Percentiles rank a stretch among this genome's conserved stretches.
These are phyloP conservation scores for Taxidea taxus DNA, from an alignment of 2,113 vertebrate genomes.

Conservation along the genomic window DNA sequence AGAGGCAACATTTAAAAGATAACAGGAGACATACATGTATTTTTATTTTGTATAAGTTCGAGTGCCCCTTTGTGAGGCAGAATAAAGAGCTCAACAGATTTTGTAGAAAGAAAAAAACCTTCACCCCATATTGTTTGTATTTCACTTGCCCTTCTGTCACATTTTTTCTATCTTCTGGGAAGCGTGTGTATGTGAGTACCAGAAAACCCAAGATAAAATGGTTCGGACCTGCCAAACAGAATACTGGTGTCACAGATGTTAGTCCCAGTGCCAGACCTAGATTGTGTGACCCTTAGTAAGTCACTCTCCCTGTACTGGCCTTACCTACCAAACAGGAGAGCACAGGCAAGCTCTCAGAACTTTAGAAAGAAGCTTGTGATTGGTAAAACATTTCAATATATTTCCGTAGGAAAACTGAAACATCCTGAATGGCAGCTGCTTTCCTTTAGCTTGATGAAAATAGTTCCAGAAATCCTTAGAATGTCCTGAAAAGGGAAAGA, in stretches of 20 bases:
- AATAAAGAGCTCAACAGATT: neutral
- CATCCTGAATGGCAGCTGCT: neutral
- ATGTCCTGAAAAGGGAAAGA: neutral
- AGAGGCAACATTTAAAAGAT: neutral
- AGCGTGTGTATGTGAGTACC: neutral
- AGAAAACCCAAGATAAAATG: neutral
- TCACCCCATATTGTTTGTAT: neutral
- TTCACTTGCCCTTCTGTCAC: neutral
- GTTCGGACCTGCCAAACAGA: neutral
- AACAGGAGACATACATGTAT: neutral
- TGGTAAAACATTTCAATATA: neutral
- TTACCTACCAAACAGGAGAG: neutral
- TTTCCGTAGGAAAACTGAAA: neutral
- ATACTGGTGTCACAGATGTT: neutral
- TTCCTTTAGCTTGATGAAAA: neutral
- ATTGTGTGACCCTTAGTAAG: neutral
- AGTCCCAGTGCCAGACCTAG: neutral
- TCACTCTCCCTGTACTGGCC: neutral
- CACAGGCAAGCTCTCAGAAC: neutral
- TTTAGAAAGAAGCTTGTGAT: neutral
- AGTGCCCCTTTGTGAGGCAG: neutral
- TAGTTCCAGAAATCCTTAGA: neutral
- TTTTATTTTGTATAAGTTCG: neutral
- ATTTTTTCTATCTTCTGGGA: neutral
- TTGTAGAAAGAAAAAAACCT: neutral